phyloP scores from a whole-genome alignment of 2,797 vertebrate genomes.

The Cossypha dichroa region DNA sequence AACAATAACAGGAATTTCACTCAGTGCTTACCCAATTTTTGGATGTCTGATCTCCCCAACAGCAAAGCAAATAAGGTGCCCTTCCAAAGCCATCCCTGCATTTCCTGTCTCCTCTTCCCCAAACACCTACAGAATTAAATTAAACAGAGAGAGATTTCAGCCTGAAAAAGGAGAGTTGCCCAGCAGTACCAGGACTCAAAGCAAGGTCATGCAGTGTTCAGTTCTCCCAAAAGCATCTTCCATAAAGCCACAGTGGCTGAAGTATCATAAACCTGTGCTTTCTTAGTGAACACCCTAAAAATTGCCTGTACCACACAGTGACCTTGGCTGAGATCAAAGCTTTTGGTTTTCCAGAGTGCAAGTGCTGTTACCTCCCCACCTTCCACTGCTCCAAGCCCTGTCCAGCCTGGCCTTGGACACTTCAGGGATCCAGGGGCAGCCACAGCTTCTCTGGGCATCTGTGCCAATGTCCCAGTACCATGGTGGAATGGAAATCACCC shows the following conservation, averaged over 20 bases:
- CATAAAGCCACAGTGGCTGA: background rate
- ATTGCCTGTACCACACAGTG: background rate
- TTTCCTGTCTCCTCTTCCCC: background rate
- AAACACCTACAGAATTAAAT: background rate
- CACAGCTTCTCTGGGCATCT: background rate
- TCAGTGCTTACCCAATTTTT: background rate
- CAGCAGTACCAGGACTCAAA: background rate
- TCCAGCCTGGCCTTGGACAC: background rate
- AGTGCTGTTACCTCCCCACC: too few species aligned
- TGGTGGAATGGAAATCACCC: background rate
- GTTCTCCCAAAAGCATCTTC: background rate
- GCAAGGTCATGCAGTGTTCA: background rate
- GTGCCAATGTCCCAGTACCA: background rate
- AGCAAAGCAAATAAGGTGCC: background rate
- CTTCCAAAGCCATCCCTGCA: background rate
- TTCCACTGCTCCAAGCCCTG: rapidly evolving
- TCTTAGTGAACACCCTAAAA: background rate
- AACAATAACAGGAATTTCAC: rapidly evolving
- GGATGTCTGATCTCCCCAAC: background rate
- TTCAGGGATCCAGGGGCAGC: background rate
- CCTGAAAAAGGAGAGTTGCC: background rate
- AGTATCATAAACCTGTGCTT: background rate
- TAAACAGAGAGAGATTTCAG: background rate
- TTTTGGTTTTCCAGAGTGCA: background rate
- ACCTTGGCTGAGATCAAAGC: background rate